These are phyloP conservation scores for Andrena dorsata DNA, from an alignment of 2,888 invertebrate species.

Conservation along the genomic window DNA sequence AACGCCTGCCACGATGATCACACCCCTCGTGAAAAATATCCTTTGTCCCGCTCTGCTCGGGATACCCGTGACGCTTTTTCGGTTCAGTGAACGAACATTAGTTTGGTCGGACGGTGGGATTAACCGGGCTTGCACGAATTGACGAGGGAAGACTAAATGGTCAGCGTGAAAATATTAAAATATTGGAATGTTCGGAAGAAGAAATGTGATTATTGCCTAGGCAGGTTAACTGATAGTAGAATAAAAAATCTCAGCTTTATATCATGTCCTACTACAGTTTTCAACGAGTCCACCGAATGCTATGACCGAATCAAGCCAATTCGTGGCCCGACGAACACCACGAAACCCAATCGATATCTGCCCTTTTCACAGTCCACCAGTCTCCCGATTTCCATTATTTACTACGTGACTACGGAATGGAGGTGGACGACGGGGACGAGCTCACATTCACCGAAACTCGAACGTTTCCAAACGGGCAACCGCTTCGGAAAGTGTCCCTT, in stretches of 20 bases:
- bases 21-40: constrained; percentile 24
- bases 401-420: background rate
- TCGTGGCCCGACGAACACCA: background rate
- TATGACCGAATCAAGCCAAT: background rate
- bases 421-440: background rate
- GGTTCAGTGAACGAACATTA: constrained; percentile 29
- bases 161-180: no score
- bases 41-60: constrained; percentile 22
- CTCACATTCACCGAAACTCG: background rate
- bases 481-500: constrained; percentile 11
- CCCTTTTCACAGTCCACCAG: constrained; percentile 1
- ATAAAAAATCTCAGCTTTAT: no score
- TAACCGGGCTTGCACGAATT: constrained; percentile 17
- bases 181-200: no score
- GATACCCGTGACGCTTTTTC: constrained; percentile 16
- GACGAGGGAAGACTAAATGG: no score
- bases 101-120: constrained; percentile 32
- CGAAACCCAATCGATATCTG: constrained; percentile 4
- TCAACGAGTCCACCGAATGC: background rate
- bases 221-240: no score
- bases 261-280: background rate
- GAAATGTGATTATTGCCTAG: no score
- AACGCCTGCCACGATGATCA: background rate
- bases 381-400: constrained; percentile 39
- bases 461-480: constrained; percentile 38